Evolutionary conservation across 2,888 invertebrate species (phyloP).

Genomic region (Polietes domitor): DNA sequence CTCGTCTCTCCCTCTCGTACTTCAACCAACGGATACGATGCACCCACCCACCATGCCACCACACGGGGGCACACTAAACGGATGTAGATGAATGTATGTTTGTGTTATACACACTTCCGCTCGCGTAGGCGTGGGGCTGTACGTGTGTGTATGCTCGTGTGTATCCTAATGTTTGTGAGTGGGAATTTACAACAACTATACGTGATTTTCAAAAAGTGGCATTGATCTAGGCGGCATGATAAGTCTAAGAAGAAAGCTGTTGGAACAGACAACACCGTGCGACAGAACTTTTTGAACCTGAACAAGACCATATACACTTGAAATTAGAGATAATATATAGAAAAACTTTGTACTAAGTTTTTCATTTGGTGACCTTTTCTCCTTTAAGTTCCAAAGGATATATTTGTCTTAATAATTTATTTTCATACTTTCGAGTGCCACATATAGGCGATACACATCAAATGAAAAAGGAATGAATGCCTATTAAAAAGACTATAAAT

Average conservation of each 20-base stretch:
- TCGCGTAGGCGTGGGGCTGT: neutral
- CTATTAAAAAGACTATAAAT: no score
- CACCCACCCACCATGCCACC: neutral
- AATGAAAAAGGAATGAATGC: no score
- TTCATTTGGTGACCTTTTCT: no score
- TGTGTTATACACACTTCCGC: neutral
- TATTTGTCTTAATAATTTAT: no score
- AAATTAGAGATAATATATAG: no score
- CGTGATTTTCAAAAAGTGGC: neutral
- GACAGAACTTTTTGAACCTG: no score
- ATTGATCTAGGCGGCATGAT: neutral
- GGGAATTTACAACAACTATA: neutral
- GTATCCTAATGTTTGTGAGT: neutral
- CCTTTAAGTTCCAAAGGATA: no score
- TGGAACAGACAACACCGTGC: no score
- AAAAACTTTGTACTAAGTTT: no score
- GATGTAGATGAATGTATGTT: neutral
- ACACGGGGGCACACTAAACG: neutral
- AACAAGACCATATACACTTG: no score
- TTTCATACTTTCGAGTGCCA: no score
- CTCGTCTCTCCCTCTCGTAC: neutral
- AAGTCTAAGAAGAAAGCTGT: neutral
- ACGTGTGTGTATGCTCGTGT: neutral
- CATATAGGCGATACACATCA: no score
- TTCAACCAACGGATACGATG: neutral